Conservation (phyloP, 1,140 invertebrate species). For the Amyelois transitella region DNA sequence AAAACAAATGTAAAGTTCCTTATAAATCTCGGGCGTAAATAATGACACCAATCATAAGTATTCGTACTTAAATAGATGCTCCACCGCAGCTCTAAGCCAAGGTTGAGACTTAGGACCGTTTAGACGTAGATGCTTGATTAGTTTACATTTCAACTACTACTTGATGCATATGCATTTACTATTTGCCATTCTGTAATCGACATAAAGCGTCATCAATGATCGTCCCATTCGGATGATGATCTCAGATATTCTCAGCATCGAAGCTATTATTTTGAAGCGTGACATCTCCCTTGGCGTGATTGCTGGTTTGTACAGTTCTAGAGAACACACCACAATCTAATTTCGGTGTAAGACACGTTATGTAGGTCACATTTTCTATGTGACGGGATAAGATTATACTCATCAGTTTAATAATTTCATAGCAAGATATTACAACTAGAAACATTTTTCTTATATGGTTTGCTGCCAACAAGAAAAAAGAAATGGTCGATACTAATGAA, state of each 20-base stretch:
- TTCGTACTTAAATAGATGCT: background rate
- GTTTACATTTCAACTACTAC: background rate
- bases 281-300: conserved; percentile 58
- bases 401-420: too few relatives aligned
- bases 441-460: too few relatives aligned
- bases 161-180: background rate
- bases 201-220: conserved; percentile 7
- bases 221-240: conserved; percentile 39
- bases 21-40: too few relatives aligned
- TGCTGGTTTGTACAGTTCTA: conserved; percentile 23
- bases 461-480: too few relatives aligned
- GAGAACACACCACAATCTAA: conserved; percentile 44
- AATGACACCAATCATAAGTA: background rate
- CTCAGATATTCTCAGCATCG: conserved; percentile 35
- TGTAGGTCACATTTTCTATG: conserved; percentile 45
- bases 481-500: background rate
- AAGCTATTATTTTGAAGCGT: conserved; percentile 56
- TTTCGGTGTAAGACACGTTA: conserved; percentile 51
- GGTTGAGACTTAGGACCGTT: background rate
- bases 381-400: too few relatives aligned
- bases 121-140: background rate
- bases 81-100: background rate
- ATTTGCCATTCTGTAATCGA: background rate
- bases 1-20: too few relatives aligned
- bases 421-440: too few relatives aligned